phyloP scores from a whole-genome alignment of 2,113 vertebrate genomes.

The Edolisoma coerulescens region DNA sequence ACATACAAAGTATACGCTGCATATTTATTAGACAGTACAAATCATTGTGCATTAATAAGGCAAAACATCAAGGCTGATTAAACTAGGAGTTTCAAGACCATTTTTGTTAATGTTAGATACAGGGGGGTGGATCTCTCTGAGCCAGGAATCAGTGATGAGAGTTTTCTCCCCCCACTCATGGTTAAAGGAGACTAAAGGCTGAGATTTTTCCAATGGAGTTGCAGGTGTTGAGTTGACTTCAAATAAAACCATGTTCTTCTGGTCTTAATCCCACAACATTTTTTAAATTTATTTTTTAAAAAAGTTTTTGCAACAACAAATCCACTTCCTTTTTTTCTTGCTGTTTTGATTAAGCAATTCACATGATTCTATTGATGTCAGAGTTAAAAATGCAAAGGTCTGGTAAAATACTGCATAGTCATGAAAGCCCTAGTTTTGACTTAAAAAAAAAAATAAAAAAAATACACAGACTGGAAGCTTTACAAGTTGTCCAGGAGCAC shows the following conservation, averaged over 20 bases:
- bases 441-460: not conserved
- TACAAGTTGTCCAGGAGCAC: constrained; percentile 75
- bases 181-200: constrained; percentile 29
- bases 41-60: constrained; percentile 94
- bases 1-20: constrained; percentile 73
- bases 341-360: constrained; percentile 15
- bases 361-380: constrained; percentile 34
- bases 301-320: not conserved
- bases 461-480: constrained; percentile 61
- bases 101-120: constrained; percentile 10
- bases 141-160: not conserved
- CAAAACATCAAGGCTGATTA: constrained; percentile 87
- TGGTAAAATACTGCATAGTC: constrained; percentile 66
- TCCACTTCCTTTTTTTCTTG: not conserved
- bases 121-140: constrained; percentile 2
- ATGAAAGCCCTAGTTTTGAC: constrained; percentile 83
- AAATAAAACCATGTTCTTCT: constrained; percentile 21
- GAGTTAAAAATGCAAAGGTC: constrained; percentile 12
- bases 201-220: constrained; percentile 20
- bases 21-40: constrained; percentile 82
- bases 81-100: constrained; percentile 85
- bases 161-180: not conserved
- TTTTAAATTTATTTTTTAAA: not conserved
- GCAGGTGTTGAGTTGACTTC: not conserved
- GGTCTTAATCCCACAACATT: not conserved